Base-by-base conservation (phyloP, 2,113 vertebrate species). In the Plecotus auritus region DNA sequence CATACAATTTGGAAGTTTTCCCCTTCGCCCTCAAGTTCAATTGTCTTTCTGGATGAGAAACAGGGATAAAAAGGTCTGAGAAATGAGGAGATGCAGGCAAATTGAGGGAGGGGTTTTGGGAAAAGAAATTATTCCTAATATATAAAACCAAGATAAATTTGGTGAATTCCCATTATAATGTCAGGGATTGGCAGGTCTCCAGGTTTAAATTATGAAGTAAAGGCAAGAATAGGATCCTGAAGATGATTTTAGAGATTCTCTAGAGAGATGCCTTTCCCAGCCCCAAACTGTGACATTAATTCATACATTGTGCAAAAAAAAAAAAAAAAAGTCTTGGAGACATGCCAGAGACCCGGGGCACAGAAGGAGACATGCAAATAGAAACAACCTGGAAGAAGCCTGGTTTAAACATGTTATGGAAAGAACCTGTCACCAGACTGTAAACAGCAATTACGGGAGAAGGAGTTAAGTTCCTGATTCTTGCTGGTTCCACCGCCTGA, bases 371-470 rank as follows among this genome's bases (percentile, higher is more conserved):
- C 0, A 3, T 2, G 7, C 59, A 86, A 92, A 92, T 1, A 66
- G 5, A 23, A 80, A 7, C 0, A 1, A 70, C 2, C 67, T 67
- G 51, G 40, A 32, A 61, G 95, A 89, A 93, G 64, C 37, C 13
- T 64, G 85, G 49, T 26, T 67, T 89, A 92, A 97, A 73, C 23
- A 37, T 1, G 70, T 90, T 45, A 94, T 35, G 90, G 51, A 81
- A 90, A 88, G 78, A 94, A 40, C 12, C 70, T 91, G 32, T 37
- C 70, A 96, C 78, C 40, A 90, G 90, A 90, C 10, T 92, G 10
- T 69, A 88, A 56, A 59, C 70, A 94, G 66, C 54, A 84, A 91
- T 83, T 49, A 47, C 35, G 6, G 45, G 72, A 96, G 88, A 37
- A 9, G n/a, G 54, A 94, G 72, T 80, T 81, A 87, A 54, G 66